phyloP scores from a whole-genome alignment of 2,113 vertebrate genomes.

The Puntigrus tetrazona region DNA sequence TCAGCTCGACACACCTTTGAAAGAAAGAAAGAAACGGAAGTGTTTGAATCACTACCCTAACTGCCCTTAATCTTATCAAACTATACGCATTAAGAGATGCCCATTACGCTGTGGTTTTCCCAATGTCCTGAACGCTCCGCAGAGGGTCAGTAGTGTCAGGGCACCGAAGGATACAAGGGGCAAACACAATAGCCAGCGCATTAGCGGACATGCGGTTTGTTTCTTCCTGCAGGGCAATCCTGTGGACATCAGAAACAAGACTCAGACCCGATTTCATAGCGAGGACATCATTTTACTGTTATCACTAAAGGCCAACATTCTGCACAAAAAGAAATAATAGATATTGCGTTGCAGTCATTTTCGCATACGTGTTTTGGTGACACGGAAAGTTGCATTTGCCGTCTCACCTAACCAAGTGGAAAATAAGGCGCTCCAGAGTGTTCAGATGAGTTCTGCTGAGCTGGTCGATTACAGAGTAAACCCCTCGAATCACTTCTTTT shows the following conservation, averaged over 20 bases:
- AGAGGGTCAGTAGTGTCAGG: constrained; percentile 92
- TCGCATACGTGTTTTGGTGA: not conserved
- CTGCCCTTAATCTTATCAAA: not conserved
- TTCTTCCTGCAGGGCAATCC: constrained; percentile 93
- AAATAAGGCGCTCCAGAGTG: constrained; percentile 94
- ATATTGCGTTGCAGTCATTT: not conserved
- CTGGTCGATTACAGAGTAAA: constrained; percentile 95
- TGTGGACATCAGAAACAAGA: constrained; percentile 62
- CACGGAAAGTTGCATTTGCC: not conserved
- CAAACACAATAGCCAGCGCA: constrained; percentile 96
- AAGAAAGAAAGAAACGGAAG: not conserved
- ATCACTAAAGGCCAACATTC: not conserved
- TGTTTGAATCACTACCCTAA: not conserved
- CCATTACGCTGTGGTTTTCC: constrained; percentile 95
- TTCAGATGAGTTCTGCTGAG: constrained; percentile 92
- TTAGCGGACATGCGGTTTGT: constrained; percentile 98
- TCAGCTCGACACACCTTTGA: constrained; percentile 90
- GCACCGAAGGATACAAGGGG: constrained; percentile 95
- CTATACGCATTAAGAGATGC: not conserved
- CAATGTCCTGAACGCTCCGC: constrained; percentile 95
- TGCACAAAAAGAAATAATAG: not conserved
- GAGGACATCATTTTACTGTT: not conserved
- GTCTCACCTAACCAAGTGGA: constrained; percentile 92
- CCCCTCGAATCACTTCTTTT: constrained; percentile 87
- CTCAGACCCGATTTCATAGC: not conserved